Percentiles rank a stretch among this genome's conserved stretches.
Conservation (phyloP, 1,140 invertebrate genomes). For the Stenopsyche tienmushanensis region DNA sequence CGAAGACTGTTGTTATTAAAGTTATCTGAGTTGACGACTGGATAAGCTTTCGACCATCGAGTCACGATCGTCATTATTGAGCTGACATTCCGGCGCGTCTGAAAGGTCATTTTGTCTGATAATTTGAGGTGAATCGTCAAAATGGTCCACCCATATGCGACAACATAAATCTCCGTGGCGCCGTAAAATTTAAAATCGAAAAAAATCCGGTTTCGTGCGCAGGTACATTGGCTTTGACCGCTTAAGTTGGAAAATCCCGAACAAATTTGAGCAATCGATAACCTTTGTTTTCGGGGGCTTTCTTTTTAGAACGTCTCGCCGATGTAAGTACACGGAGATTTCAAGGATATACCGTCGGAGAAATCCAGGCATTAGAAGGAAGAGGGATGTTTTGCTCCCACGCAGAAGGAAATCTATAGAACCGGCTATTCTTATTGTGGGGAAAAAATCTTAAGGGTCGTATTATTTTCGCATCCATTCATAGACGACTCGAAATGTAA, state of each 20-base stretch:
- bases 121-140: background rate
- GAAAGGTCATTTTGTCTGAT: background rate
- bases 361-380: constrained; percentile 23
- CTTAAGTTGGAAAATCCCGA: no score
- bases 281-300: no score
- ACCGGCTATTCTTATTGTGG: constrained; percentile 24
- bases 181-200: no score
- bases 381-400: constrained; percentile 27
- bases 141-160: background rate
- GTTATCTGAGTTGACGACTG: background rate
- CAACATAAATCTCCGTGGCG: background rate
- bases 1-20: no score
- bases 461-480: constrained; percentile 33
- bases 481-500: constrained; percentile 20
- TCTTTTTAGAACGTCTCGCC: no score
- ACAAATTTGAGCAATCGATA: no score
- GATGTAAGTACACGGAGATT: no score
- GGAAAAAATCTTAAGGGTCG: constrained; percentile 37
- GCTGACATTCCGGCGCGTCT: background rate
- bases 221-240: no score
- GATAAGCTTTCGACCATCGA: background rate
- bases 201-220: no score
- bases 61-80: background rate
- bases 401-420: constrained; percentile 22
- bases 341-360: background rate